Evolutionary conservation across 2,113 vertebrate species (phyloP), one percentile per base, ranked within the genome.

Genomic region (Camelus bactrianus): DNA sequence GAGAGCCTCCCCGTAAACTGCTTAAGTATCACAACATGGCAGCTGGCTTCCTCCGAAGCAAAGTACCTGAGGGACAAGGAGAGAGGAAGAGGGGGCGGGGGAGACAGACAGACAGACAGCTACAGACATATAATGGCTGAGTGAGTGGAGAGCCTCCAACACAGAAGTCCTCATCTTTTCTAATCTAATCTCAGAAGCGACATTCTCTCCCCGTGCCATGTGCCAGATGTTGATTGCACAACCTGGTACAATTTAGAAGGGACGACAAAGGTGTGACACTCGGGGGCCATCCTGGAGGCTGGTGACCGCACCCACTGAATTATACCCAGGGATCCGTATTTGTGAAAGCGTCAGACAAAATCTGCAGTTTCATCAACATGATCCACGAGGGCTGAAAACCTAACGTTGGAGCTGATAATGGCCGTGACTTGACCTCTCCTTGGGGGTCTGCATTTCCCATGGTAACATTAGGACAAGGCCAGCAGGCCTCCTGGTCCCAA

Each of bases 191-290:
- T 64, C 22, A 42, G 56, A 62, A 56, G 28, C 12, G n/a, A 30
- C 17, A 6, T n/a, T 2, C 56, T 48, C 1, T 54, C 24, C 9
- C 42, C 3, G 28, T 73, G 15, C 76, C 48, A 16, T 48, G 3
- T 13, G 22, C 56, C 20, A 1, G 10, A 3, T 42, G 17, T 69
- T 19, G 19, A 8, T 54, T 20, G 22, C n/a, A 32, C 30, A 10
- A 11, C 81, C 64, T 83, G n/a, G 35, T 32, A 5, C 13, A 4
- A 0, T 20, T 1, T 62, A 38, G 52, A 75, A 82, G 10, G 69
- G 26, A 4, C 56, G 19, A 5, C 5, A 24, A 7, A 9, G 7
- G 6, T 15, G 3, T 67, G 38, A 26, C 24, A 5, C 9, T 2
- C 19, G 17, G 15, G 58, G 38, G 56, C 28, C n/a, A 7, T 8